A percentile compares a stretch with the other conserved stretches of the same genome.
phyloP scores from a whole-genome alignment of 2,113 vertebrate genomes.

The Genyomyrus donnyi region DNA sequence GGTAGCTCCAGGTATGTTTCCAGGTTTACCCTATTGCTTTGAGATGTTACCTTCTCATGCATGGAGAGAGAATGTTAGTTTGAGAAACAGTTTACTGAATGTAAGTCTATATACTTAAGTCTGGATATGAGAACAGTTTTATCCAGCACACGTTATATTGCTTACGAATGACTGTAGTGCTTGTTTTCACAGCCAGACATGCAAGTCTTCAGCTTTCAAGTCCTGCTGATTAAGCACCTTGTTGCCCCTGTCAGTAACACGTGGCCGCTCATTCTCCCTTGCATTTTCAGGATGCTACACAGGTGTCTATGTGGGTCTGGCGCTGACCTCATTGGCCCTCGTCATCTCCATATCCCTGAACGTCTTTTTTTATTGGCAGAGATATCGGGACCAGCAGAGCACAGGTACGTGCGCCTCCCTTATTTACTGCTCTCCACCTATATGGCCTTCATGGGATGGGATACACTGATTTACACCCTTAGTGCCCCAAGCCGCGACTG shows the following conservation, averaged over 20 bases:
- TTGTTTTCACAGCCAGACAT: not conserved
- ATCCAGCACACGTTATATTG: not conserved
- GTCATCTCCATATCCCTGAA: slow-evolving; percentile 50
- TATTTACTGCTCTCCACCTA: not conserved
- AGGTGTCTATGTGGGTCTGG: accelerated
- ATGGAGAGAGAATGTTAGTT: not conserved
- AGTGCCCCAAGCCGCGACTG: not conserved
- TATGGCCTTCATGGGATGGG: not conserved
- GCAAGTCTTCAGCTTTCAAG: not conserved
- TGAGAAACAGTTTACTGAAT: not conserved
- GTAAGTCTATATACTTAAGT: not conserved
- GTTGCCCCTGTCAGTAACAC: not conserved
- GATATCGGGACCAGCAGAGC: slow-evolving; percentile 15
- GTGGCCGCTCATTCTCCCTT: not conserved
- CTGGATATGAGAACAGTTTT: not conserved
- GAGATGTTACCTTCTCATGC: not conserved
- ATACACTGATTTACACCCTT: not conserved
- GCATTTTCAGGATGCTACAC: accelerated
- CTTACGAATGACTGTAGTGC: not conserved
- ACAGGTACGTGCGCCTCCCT: slow-evolving; percentile 37
- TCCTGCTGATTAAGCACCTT: not conserved
- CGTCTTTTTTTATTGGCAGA: slow-evolving; percentile 40
- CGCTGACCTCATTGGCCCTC: slow-evolving; percentile 38
- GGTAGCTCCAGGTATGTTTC: not conserved
- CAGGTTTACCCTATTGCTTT: not conserved